Evolutionary conservation across 2,888 invertebrate genomes (phyloP).

Genomic region (Tenthredo amoena): DNA sequence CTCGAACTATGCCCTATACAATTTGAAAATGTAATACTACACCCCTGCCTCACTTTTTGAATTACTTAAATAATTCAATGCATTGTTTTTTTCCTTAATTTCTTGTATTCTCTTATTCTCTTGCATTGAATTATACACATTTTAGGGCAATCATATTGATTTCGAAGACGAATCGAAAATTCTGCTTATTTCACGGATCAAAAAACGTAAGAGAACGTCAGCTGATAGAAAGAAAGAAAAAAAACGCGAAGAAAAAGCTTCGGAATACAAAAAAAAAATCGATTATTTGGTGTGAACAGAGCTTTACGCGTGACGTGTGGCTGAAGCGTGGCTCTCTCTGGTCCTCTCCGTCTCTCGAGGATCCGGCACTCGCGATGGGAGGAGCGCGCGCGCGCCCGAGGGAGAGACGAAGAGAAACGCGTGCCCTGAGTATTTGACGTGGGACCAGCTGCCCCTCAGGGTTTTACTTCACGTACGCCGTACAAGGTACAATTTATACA

Average conservation of each 20-base stretch:
- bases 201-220: too few species aligned
- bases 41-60: slow-evolving; percentile 12
- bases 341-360: slow-evolving; percentile 45
- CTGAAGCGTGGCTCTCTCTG: slow-evolving; percentile 70
- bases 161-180: not conserved
- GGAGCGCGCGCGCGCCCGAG: slow-evolving; percentile 49
- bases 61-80: not conserved
- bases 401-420: slow-evolving; percentile 48
- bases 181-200: not conserved
- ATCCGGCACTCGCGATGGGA: slow-evolving; percentile 38
- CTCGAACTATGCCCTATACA: slow-evolving; percentile 66
- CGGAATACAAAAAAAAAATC: not conserved
- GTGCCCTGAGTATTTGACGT: slow-evolving; percentile 57
- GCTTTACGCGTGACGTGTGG: slow-evolving; percentile 69
- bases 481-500: not conserved
- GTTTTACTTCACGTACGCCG: slow-evolving; percentile 58
- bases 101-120: not conserved
- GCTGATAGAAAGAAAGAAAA: not conserved
- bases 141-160: not conserved
- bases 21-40: slow-evolving; percentile 61
- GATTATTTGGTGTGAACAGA: slow-evolving; percentile 21
- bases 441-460: slow-evolving; percentile 67
- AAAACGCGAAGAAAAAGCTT: not conserved
- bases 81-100: not conserved
- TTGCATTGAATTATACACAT: not conserved